Conservation (phyloP, 2,888 invertebrate genomes). For the Dryococelus australis region DNA sequence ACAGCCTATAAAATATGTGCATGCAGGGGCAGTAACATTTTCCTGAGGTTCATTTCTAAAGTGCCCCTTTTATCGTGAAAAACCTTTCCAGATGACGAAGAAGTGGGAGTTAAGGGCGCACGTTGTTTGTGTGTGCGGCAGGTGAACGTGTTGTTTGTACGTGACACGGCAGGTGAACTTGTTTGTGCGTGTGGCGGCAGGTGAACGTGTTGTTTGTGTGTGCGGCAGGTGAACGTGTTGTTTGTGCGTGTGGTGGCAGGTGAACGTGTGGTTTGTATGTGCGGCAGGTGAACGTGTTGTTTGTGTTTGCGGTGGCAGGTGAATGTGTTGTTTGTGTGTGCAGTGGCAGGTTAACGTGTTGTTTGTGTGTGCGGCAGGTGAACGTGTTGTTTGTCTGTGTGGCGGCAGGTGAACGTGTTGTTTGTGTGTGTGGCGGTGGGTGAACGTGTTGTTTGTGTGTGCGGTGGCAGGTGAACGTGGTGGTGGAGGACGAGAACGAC, state of each 20-base stretch:
- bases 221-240: no score
- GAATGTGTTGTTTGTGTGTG: conserved; percentile 72
- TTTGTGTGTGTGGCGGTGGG: conserved; percentile 49
- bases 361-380: conserved; percentile 55
- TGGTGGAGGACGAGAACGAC: conserved; percentile 87
- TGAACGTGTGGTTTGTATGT: no score
- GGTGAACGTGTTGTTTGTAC: conserved; percentile 73
- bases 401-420: conserved; percentile 67
- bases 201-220: conserved; percentile 74
- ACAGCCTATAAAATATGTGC: no score
- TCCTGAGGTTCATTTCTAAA: no score
- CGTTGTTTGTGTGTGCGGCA: conserved; percentile 40
- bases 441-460: conserved; percentile 58
- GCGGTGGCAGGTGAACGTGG: conserved; percentile 65
- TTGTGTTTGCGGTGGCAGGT: conserved; percentile 55
- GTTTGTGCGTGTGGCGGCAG: conserved; percentile 46
- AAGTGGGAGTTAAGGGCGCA: no score
- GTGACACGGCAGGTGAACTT: no score
- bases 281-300: no score
- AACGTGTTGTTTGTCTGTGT: conserved; percentile 62
- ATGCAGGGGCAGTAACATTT: no score
- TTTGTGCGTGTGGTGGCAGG: conserved; percentile 49
- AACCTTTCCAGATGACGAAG: no score
- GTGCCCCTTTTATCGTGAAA: no score
- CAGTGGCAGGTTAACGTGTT: no score